phyloP scores from a whole-genome alignment of 1,140 invertebrate genomes.

The Thrips palmi region DNA sequence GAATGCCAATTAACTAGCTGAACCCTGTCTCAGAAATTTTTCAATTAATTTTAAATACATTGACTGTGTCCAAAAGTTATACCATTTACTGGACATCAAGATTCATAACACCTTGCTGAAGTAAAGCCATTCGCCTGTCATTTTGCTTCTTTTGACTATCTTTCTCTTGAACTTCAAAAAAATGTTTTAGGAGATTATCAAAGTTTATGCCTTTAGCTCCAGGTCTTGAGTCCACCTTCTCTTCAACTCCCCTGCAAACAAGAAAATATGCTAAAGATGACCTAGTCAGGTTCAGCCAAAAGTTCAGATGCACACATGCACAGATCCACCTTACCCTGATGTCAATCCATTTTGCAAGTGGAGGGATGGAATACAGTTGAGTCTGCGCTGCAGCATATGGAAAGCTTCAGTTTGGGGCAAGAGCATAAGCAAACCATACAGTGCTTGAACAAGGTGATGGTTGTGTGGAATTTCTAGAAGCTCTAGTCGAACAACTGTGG shows the following conservation, averaged over 20 bases:
- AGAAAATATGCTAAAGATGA: too few species aligned
- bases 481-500: constrained; percentile 76
- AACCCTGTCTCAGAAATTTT: too few species aligned
- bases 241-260: too few species aligned
- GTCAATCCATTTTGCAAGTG: constrained; percentile 21
- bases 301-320: too few species aligned
- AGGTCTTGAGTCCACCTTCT: too few species aligned
- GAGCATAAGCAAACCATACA: constrained; percentile 94
- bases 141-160: constrained; percentile 36
- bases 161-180: constrained; percentile 40
- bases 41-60: too few species aligned
- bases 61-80: too few species aligned
- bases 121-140: constrained; percentile 20
- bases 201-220: too few species aligned
- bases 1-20: too few species aligned
- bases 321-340: too few species aligned
- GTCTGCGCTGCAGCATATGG: constrained; percentile 61
- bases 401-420: constrained; percentile 95
- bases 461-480: constrained; percentile 66
- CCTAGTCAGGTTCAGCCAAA: too few species aligned
- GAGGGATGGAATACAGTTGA: constrained; percentile 70
- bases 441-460: constrained; percentile 57
- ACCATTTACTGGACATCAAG: constrained; percentile 8
- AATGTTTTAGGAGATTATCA: constrained; percentile 37
- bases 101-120: constrained; percentile 18